A percentile compares a stretch with the other conserved stretches of the same genome.
These are phyloP conservation scores for Myrmophylax atrothorax DNA, from an alignment of 2,113 vertebrate species.

Conservation along the genomic window DNA sequence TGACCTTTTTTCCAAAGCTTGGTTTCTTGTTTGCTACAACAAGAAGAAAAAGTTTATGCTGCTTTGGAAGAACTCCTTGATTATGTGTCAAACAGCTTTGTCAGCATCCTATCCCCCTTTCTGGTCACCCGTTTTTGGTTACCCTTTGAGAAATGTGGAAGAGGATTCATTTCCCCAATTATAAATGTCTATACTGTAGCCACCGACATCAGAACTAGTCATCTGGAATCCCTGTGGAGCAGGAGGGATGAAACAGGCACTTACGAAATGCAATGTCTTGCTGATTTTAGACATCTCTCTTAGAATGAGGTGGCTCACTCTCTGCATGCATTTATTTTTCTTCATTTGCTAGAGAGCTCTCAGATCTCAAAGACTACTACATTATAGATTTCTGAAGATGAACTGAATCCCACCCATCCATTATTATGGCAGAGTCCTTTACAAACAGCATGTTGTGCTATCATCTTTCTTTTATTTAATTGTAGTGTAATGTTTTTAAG, in stretches of 20 bases:
- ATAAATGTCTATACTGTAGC: constrained; percentile 1
- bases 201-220: constrained; percentile 23
- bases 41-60: neutral
- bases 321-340: neutral
- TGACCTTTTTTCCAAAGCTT: neutral
- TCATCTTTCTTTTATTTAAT: neutral
- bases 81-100: neutral
- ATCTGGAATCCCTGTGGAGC: neutral
- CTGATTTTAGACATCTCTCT: constrained; percentile 21
- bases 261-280: neutral
- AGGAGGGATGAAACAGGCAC: neutral
- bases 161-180: neutral
- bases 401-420: neutral
- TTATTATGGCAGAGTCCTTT: neutral
- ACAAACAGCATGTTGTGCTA: neutral
- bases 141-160: neutral
- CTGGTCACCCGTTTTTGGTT: neutral
- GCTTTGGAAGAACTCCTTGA: neutral
- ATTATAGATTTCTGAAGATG: neutral
- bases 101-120: neutral
- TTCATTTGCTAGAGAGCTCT: neutral
- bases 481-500: neutral
- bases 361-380: neutral
- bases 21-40: neutral
- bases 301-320: constrained; percentile 9